Evolutionary conservation across 2,888 invertebrate species (phyloP), one percentile per base, ranked within the genome.

Genomic region (Cataglyphis albicans): DNA sequence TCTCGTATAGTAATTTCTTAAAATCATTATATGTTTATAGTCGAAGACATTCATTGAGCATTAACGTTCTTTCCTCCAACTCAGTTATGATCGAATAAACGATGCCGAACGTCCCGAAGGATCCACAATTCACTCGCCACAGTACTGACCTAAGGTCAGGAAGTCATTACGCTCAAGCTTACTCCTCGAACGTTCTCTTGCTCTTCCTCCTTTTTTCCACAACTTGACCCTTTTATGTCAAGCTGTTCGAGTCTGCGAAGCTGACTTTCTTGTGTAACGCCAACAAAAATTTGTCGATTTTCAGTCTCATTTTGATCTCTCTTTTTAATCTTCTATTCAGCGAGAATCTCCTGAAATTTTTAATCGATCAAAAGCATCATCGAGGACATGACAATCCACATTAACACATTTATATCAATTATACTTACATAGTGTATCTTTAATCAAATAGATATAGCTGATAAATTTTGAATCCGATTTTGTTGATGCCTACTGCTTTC

Each of bases 81-180:
- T 48, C 64, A 64, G 41, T 59, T 29, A 44, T 9, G 32, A 21
- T 4, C 67, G 59, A 64, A 81, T 73, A 38, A 67, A 65, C n/a
- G 75, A 55, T 6, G 38, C 15, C 15, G 38, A 38, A 44, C 32
- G 48, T 64, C 64, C 48, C 74, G 35, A 84, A 67, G 88, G 86
- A 85, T 82, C 75, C 82, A 83, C 81, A 86, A 84, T 88, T 89
- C 82, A 67, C 84, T 87, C 84, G 86, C 76, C 84, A 87, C 87
- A 85, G 84, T 80, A 87, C 78, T 86, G 86, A 82, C 84, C 85
- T 84, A 89, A 89, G 86, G 88, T 90, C n/a, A n/a, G 83, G 91
- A 91, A 91, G 91, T 91, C 91, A 90, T 91, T 91, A 91, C 91
- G 90, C 91, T 88, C 91, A 81, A 86, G 86, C 83, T 88, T 87